These are phyloP conservation scores for Andrena trimmerana DNA, from an alignment of 2,888 invertebrate species.

Conservation along the genomic window DNA sequence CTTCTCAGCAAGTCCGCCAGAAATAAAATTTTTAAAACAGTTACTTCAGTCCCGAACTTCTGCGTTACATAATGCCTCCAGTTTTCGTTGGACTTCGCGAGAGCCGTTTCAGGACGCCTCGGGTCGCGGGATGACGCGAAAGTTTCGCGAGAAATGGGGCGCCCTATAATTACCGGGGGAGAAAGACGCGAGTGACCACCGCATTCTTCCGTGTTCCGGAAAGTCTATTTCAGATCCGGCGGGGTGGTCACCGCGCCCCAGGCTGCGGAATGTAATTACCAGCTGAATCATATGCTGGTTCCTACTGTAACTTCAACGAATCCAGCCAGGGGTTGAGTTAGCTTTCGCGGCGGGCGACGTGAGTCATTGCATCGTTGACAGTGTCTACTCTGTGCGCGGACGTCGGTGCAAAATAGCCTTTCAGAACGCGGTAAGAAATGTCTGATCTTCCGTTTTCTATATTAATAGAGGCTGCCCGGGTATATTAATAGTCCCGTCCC, in stretches of 20 bases:
- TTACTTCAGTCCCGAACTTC: background rate
- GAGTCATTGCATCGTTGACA: slow-evolving; percentile 77
- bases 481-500: slow-evolving; percentile 46
- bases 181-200: slow-evolving; percentile 26
- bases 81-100: background rate
- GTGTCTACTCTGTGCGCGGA: slow-evolving; percentile 48
- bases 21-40: background rate
- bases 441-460: slow-evolving; percentile 48
- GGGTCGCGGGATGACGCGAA: slow-evolving; percentile 16
- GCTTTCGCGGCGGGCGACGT: slow-evolving; percentile 48
- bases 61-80: background rate
- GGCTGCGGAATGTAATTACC: slow-evolving; percentile 67
- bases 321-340: slow-evolving; percentile 44
- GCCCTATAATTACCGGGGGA: slow-evolving; percentile 34
- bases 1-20: no score
- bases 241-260: slow-evolving; percentile 14
- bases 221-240: slow-evolving; percentile 64
- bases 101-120: background rate
- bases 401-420: slow-evolving; percentile 44
- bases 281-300: slow-evolving; percentile 64
- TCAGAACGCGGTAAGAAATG: slow-evolving; percentile 44
- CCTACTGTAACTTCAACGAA: slow-evolving; percentile 47
- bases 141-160: slow-evolving; percentile 39
- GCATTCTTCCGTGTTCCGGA: slow-evolving; percentile 66
- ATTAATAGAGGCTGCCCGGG: slow-evolving; percentile 52